Conservation (phyloP, 2,888 invertebrate species). For the Rotaria sp. region DNA sequence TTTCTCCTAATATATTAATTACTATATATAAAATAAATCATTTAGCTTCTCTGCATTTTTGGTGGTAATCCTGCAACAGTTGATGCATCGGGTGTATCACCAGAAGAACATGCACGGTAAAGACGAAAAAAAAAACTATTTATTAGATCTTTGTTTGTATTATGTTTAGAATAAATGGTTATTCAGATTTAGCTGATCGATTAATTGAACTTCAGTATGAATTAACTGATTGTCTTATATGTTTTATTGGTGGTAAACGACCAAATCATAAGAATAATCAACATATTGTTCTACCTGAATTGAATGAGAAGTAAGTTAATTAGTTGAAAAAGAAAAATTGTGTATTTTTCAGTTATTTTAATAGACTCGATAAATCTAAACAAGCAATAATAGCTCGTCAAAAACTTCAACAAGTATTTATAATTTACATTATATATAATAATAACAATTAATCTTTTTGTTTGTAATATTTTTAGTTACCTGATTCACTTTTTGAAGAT, state of each 20-base stretch:
- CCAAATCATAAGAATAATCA: slow-evolving; percentile 65
- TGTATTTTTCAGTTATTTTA: neutral
- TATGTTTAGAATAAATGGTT: neutral
- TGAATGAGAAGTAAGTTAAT: slow-evolving; percentile 51
- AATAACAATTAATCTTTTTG: neutral
- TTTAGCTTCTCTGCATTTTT: neutral
- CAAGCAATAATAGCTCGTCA: neutral
- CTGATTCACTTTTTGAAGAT: slow-evolving; percentile 86
- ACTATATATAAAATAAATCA: neutral
- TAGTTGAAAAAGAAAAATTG: neutral
- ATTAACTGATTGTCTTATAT: slow-evolving; percentile 81
- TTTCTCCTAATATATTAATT: neutral
- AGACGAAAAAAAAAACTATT: neutral
- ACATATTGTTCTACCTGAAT: slow-evolving; percentile 78
- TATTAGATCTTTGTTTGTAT: neutral
- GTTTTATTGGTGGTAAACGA: slow-evolving; percentile 76
- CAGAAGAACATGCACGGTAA: slow-evolving; percentile 1
- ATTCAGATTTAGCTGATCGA: slow-evolving; percentile 62
- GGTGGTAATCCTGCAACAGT: neutral
- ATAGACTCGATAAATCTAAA: neutral
- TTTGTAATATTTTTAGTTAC: slow-evolving; percentile 61
- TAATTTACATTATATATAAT: slow-evolving; percentile 7
- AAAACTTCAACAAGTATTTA: slow-evolving; percentile 68
- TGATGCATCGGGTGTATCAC: neutral
- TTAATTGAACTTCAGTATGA: slow-evolving; percentile 82